phyloP scores from a whole-genome alignment of 2,113 vertebrate genomes.

The Gulo gulo region DNA sequence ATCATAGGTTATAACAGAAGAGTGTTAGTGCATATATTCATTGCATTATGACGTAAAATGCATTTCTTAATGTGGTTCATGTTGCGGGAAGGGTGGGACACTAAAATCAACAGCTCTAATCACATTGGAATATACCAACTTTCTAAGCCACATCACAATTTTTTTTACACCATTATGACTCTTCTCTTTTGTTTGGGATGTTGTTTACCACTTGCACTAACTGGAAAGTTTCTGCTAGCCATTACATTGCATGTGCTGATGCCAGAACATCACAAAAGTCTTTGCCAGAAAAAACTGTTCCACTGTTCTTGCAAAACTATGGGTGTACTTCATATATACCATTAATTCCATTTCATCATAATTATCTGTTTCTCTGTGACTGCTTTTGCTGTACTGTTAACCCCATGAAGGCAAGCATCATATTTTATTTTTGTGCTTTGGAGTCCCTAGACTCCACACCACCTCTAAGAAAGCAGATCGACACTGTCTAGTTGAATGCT shows the following conservation, averaged over 20 bases:
- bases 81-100: not conserved
- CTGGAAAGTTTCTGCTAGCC: not conserved
- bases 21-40: not conserved
- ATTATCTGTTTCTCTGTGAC: not conserved
- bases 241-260: not conserved
- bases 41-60: not conserved
- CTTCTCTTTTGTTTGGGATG: not conserved
- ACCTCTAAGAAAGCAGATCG: not conserved
- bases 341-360: not conserved
- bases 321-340: not conserved
- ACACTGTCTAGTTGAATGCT: not conserved
- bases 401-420: not conserved
- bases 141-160: not conserved
- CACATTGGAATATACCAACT: not conserved
- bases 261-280: not conserved
- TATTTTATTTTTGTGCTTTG: not conserved
- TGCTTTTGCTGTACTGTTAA: not conserved
- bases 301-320: not conserved
- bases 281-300: not conserved
- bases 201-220: not conserved
- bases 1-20: not conserved
- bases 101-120: not conserved
- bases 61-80: conserved; percentile 8
- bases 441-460: not conserved
- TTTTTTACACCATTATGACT: not conserved